A percentile compares a stretch with the other conserved stretches of the same genome.
Conservation (phyloP, 2,888 invertebrate genomes). For the Caprella mutica region DNA sequence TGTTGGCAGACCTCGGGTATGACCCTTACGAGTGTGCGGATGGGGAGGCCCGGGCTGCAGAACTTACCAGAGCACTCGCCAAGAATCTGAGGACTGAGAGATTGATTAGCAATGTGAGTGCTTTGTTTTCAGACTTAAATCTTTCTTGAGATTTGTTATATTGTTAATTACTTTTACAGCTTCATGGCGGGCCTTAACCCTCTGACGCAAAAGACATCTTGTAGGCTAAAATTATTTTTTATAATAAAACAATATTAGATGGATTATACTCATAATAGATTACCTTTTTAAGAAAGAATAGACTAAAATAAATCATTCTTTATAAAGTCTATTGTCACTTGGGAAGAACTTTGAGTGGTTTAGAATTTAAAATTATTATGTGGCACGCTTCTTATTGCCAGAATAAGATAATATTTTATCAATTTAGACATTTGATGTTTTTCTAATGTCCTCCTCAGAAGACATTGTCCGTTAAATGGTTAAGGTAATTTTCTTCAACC, state of each 20-base stretch:
- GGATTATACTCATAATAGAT: neutral
- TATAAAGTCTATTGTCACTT: no score
- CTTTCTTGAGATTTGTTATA: neutral
- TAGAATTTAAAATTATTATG: no score
- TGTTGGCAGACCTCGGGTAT: slow-evolving; percentile 46
- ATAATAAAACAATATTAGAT: neutral
- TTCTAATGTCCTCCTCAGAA: no score
- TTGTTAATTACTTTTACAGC: neutral
- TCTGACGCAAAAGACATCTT: neutral
- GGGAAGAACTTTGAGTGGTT: no score
- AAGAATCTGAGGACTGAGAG: no score
- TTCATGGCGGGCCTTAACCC: neutral
- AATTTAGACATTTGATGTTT: no score
- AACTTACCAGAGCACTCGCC: neutral
- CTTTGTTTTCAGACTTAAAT: no score
- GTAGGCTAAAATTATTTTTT: neutral
- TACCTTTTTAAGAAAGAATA: neutral
- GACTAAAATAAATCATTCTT: neutral
- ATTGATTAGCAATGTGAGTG: no score
- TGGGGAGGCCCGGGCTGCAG: neutral
- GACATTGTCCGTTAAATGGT: no score
- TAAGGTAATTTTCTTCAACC: no score
- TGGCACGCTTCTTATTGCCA: no score
- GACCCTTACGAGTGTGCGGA: neutral
- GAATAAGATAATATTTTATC: no score